Evolutionary conservation across 2,113 vertebrate genomes (phyloP), one percentile per base, ranked within the genome.

Genomic region (Actenoides lindsayi): DNA sequence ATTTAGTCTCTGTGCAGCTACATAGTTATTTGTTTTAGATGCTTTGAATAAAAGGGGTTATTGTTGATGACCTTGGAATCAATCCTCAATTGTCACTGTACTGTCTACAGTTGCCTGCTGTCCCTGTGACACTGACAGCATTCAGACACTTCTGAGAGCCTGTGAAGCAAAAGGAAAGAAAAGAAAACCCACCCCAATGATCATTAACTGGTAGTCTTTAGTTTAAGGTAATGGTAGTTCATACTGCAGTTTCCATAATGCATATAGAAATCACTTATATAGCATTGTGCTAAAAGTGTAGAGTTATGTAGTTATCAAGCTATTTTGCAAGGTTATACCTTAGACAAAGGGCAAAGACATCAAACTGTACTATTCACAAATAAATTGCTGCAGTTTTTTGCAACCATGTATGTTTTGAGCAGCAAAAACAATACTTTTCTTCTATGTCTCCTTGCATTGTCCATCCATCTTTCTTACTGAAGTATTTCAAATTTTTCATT

Each of bases 401-500:
- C 25, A 39, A 19, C 28, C 14, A 41, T 17, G 11, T 50, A 56
- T 37, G 28, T 30, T 76, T 63, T 41, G 48, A 59, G 41, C 18
- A 64, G 15, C 20, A 79, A 80, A 93, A 63, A 10, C 13, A 44
- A 44, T 33, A 8, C 5, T 23, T 70, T 80, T 4, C 8, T 71
- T 86, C 16, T 79, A 0, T 53, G 6, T 53, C n/a, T 27, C 5
- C 56, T n/a, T n/a, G 12, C 10, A 24, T 8, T 13, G 16, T 16
- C 8, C 16, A n/a, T 6, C 9, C 3, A 0, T 13, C 28, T 89
- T 76, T 76, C 33, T 64, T 65, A 77, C 28, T 30, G 31, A 64
- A 69, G 9, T 41, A 8, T 33, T 89, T 89, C 25, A 65, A 37
- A 87, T 48, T 74, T 86, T 48, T 90, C 51, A 54, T 92, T 90